These are phyloP conservation scores for Lordiphosa clarofinis DNA, from an alignment of 1,140 invertebrate genomes.

Conservation along the genomic window DNA sequence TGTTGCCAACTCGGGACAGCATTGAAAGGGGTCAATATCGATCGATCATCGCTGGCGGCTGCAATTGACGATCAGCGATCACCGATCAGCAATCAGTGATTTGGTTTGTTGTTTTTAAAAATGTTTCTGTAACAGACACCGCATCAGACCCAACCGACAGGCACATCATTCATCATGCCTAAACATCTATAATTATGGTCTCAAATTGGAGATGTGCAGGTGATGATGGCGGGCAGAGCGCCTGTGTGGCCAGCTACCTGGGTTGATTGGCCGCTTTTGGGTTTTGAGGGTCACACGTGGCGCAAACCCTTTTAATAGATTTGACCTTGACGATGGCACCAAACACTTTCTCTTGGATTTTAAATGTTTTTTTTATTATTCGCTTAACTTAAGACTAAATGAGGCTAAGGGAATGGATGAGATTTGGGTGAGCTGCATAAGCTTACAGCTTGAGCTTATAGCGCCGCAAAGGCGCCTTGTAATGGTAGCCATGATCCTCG, in stretches of 20 bases:
- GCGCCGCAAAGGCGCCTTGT: slow-evolving; percentile 49
- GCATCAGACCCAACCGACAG: neutral
- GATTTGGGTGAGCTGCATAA: neutral
- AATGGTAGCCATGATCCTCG: slow-evolving; percentile 38
- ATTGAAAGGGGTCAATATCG: slow-evolving; percentile 55
- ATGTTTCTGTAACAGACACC: slow-evolving; percentile 41
- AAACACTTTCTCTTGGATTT: slow-evolving; percentile 9
- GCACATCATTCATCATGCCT: slow-evolving; percentile 51
- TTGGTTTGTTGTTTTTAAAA: slow-evolving; percentile 13
- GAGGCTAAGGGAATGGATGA: slow-evolving; percentile 22
- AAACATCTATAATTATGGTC: slow-evolving; percentile 49
- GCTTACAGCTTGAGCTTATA: slow-evolving; percentile 51
- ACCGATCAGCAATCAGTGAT: slow-evolving; percentile 1
- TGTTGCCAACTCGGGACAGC: slow-evolving; percentile 32
- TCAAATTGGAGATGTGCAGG: slow-evolving; percentile 36
- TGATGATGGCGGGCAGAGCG: slow-evolving; percentile 45
- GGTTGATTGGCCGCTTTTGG: slow-evolving; percentile 55
- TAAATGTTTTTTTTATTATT: slow-evolving; percentile 43
- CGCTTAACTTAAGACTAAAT: slow-evolving; percentile 49
- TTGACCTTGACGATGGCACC: slow-evolving; percentile 39
- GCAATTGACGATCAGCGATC: slow-evolving; percentile 55
- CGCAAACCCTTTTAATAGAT: slow-evolving; percentile 24
- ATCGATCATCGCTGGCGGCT: slow-evolving; percentile 33
- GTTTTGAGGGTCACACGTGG: slow-evolving; percentile 30
- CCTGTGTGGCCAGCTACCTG: slow-evolving; percentile 25